Evolutionary conservation across 1,140 invertebrate species (phyloP), one percentile per base, ranked within the genome.

Genomic region (Ceratina australensis): DNA sequence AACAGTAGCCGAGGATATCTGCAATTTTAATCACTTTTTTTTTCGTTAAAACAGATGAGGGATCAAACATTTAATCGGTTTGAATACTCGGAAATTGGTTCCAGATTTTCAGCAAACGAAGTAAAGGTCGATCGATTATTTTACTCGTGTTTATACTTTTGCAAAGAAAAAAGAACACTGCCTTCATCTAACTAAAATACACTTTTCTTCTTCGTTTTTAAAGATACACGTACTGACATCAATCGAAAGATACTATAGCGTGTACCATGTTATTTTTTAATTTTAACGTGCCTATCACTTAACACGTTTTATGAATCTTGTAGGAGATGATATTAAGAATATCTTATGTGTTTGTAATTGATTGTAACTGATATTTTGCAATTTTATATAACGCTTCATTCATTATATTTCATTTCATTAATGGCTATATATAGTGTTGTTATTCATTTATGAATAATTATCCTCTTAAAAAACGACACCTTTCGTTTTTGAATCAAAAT

Each of bases 271-370:
- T n/a, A 16, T 50, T 54, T 42, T 78, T 68, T 28, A 47, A 68
- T 72, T 78, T 4, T 72, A 57, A 78, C 22, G 76, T 78, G 76
- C 76, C 69, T 78, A 78, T 60, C 52, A 72, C 50, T 78, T 65
- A 42, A 78, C 24, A 78, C 50, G 33, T 65, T 49, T n/a, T 49
- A 50, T 64, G 50, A 60, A 57, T 78, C 61, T 61, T 72, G n/a
- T 72, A 72, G 12, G 33, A 72, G 52, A 65, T 72, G 76, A 60
- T 68, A 72, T 78, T 78, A 78, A 71, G 56, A 67, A 72, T 71
- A 72, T 15, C 26, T 72, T 78, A 56, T 78, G n/a, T 65, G 60
- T 76, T 78, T 65, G 26, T 72, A 24, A 65, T 50, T 33, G 49
- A 71, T 69, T 77, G 28, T 72, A 68, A 77, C 5, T 57, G 26